phyloP scores from a whole-genome alignment of 2,888 invertebrate species.

The Euzetes globulus region DNA sequence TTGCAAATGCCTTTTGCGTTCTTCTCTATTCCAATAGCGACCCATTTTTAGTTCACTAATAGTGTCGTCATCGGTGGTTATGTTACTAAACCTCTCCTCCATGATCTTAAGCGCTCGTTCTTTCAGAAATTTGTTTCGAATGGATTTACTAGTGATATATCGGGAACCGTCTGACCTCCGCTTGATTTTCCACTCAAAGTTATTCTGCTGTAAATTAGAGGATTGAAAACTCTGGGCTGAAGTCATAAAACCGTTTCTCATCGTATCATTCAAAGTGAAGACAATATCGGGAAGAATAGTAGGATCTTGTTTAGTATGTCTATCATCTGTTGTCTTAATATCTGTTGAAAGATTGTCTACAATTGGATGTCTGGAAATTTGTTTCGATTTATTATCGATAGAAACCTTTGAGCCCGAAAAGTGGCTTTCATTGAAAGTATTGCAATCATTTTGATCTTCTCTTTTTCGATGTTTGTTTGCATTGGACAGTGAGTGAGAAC shows the following conservation, averaged over 20 bases:
- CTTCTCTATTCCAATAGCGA: conserved; percentile 67
- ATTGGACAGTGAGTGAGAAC: neutral
- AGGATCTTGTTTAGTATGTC: too few relatives aligned
- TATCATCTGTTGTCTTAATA: too few relatives aligned
- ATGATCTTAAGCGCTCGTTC: conserved; percentile 60
- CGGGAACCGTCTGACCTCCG: conserved; percentile 65
- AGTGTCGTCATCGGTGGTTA: conserved; percentile 69
- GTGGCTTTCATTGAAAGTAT: too few relatives aligned
- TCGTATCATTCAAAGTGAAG: too few relatives aligned
- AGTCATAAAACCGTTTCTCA: too few relatives aligned
- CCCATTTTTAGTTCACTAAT: conserved; percentile 66
- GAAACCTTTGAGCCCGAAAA: neutral
- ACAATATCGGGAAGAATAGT: too few relatives aligned
- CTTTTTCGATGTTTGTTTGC: neutral
- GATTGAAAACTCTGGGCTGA: too few relatives aligned
- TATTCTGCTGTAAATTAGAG: too few relatives aligned
- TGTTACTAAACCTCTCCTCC: conserved; percentile 57
- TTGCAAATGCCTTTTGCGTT: conserved; percentile 64
- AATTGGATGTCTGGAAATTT: too few relatives aligned
- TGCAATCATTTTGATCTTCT: neutral
- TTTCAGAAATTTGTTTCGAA: conserved; percentile 59
- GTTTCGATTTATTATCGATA: conserved; percentile 23
- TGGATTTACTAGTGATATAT: conserved; percentile 65
- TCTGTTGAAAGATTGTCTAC: too few relatives aligned
- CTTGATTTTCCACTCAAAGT: conserved; percentile 64